Evolutionary conservation across 1,140 invertebrate genomes (phyloP).

Genomic region (Delia radicum): DNA sequence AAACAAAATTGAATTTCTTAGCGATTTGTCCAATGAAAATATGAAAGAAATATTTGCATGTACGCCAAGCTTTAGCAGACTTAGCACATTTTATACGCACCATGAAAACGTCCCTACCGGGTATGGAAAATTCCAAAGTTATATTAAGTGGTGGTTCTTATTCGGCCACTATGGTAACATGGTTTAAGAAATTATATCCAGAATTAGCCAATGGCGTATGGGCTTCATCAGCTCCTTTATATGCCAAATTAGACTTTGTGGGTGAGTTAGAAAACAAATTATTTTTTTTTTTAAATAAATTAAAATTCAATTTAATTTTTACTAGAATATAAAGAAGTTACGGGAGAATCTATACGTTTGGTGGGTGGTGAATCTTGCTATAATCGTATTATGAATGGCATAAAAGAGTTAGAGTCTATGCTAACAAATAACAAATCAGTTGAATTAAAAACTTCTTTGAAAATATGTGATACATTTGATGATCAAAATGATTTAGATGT

Average conservation of each 20-base stretch:
- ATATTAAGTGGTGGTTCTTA: constrained; percentile 82
- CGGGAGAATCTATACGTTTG: constrained; percentile 41
- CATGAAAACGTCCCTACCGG: constrained; percentile 57
- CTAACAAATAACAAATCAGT: constrained; percentile 39
- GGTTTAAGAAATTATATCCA: constrained; percentile 76
- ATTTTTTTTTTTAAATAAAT: neutral
- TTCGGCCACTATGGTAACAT: constrained; percentile 74
- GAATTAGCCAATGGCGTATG: constrained; percentile 73
- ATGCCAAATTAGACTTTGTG: constrained; percentile 49
- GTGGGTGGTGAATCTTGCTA: constrained; percentile 58
- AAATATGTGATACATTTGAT: constrained; percentile 53
- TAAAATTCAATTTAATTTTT: too few species aligned
- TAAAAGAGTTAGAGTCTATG: constrained; percentile 56
- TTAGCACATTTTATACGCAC: constrained; percentile 66
- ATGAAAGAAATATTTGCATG: constrained; percentile 64
- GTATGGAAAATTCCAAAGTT: constrained; percentile 53
- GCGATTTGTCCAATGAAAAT: constrained; percentile 61
- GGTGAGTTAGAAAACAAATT: constrained; percentile 34
- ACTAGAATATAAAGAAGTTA: constrained; percentile 53
- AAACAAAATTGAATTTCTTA: constrained; percentile 36
- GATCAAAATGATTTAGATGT: constrained; percentile 46
- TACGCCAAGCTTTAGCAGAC: constrained; percentile 73
- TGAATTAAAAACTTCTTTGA: constrained; percentile 46
- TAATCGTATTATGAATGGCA: constrained; percentile 57
- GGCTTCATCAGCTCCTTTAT: constrained; percentile 73